phyloP scores from a whole-genome alignment of 2,888 invertebrate species.

The Chalcosyrphus nemorum region DNA sequence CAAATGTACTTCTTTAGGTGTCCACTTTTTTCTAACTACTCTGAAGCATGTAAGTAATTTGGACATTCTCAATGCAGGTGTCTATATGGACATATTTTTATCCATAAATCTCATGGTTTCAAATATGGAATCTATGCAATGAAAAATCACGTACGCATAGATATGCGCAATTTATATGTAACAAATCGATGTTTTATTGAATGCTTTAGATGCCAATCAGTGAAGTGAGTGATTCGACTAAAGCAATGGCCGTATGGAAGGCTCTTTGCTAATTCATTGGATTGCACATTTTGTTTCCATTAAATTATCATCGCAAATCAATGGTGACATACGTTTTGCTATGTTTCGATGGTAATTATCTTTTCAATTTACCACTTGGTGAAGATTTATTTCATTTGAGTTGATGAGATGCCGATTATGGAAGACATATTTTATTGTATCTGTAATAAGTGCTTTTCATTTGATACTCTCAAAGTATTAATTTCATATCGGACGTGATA shows the following conservation, averaged over 20 bases:
- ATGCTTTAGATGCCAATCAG: constrained; percentile 54
- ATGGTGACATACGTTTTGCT: constrained; percentile 44
- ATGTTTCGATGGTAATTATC: constrained; percentile 52
- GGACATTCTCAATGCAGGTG: not conserved
- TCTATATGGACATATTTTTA: not conserved
- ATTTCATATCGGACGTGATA: not conserved
- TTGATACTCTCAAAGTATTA: not conserved
- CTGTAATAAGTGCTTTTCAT: not conserved
- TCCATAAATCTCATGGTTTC: constrained; percentile 19
- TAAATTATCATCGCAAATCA: constrained; percentile 49
- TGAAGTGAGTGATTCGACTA: constrained; percentile 43
- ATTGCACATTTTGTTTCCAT: constrained; percentile 35
- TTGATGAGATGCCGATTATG: constrained; percentile 16
- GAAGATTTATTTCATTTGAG: constrained; percentile 27
- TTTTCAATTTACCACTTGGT: constrained; percentile 13
- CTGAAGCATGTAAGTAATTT: no score
- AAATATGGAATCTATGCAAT: constrained; percentile 34
- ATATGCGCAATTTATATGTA: constrained; percentile 28
- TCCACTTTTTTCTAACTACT: constrained; percentile 9
- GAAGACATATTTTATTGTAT: constrained; percentile 14
- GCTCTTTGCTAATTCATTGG: constrained; percentile 13
- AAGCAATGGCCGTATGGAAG: not conserved
- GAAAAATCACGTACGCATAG: constrained; percentile 16
- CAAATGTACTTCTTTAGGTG: not conserved
- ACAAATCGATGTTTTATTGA: constrained; percentile 29